These are phyloP conservation scores for Spisula solida DNA, from an alignment of 2,888 invertebrate species.

Conservation along the genomic window DNA sequence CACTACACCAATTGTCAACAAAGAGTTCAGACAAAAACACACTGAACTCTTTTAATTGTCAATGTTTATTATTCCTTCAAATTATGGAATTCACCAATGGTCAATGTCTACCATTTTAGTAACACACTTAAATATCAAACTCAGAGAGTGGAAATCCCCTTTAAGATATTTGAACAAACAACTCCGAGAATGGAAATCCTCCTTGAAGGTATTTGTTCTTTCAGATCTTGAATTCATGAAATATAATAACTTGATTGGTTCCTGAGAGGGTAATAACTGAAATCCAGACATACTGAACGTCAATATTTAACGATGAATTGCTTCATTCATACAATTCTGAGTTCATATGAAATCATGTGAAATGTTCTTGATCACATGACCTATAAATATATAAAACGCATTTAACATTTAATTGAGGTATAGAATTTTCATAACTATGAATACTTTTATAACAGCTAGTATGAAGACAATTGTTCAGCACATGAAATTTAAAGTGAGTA, in stretches of 20 bases:
- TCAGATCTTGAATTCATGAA: slow-evolving; percentile 17
- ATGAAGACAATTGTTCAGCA: background rate
- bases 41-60: background rate
- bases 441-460: background rate
- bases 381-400: slow-evolving; percentile 5
- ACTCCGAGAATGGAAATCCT: slow-evolving; percentile 7
- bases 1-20: no score
- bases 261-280: slow-evolving; percentile 17
- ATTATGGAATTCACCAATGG: background rate
- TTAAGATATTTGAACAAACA: background rate
- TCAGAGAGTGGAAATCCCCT: background rate
- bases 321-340: background rate
- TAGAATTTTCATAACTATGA: slow-evolving; percentile 9
- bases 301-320: slow-evolving; percentile 5
- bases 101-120: background rate
- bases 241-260: background rate
- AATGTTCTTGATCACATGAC: slow-evolving; percentile 8
- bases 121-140: background rate
- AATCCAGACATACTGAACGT: slow-evolving; percentile 15
- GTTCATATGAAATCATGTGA: background rate
- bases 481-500: slow-evolving; percentile 6
- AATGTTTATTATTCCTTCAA: background rate
- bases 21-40: no score
- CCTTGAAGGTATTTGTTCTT: background rate
- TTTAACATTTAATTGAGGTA: slow-evolving; percentile 20